Conservation (phyloP, 2,113 vertebrate species). For the Leptobrachium ailaonicum region DNA sequence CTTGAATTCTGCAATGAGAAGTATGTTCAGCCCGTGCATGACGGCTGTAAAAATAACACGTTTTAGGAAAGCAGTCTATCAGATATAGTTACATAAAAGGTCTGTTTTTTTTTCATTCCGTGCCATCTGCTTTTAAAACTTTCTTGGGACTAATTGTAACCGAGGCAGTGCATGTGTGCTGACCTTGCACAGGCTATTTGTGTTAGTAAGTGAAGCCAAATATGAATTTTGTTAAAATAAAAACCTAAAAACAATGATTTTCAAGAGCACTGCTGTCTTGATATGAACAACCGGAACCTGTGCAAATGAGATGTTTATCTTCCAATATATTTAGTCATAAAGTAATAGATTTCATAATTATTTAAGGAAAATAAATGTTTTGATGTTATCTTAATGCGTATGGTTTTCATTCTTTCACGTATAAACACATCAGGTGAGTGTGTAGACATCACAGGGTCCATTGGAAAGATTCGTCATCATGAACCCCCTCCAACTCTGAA, state of each 20-base stretch:
- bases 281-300: slow-evolving; percentile 30
- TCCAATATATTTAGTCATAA: slow-evolving; percentile 26
- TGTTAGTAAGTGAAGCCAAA: slow-evolving; percentile 34
- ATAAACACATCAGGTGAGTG: too few relatives aligned
- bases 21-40: slow-evolving; percentile 25
- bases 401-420: too few relatives aligned
- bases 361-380: slow-evolving; percentile 23
- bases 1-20: slow-evolving; percentile 27
- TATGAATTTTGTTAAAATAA: slow-evolving; percentile 7
- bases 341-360: slow-evolving; percentile 20
- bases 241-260: too few relatives aligned
- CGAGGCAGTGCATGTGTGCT: slow-evolving; percentile 34
- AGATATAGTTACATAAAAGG: slow-evolving; percentile 24
- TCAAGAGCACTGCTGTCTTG: slow-evolving; percentile 29
- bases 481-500: too few relatives aligned
- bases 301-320: slow-evolving; percentile 28
- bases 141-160: slow-evolving; percentile 39
- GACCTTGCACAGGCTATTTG: slow-evolving; percentile 45
- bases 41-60: slow-evolving; percentile 31
- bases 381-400: too few relatives aligned
- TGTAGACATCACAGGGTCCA: too few relatives aligned
- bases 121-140: slow-evolving; percentile 42
- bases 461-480: too few relatives aligned
- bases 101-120: slow-evolving; percentile 39
- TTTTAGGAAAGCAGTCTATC: slow-evolving; percentile 39